phyloP scores from a whole-genome alignment of 2,113 vertebrate species.

The Ciconia boyciana region DNA sequence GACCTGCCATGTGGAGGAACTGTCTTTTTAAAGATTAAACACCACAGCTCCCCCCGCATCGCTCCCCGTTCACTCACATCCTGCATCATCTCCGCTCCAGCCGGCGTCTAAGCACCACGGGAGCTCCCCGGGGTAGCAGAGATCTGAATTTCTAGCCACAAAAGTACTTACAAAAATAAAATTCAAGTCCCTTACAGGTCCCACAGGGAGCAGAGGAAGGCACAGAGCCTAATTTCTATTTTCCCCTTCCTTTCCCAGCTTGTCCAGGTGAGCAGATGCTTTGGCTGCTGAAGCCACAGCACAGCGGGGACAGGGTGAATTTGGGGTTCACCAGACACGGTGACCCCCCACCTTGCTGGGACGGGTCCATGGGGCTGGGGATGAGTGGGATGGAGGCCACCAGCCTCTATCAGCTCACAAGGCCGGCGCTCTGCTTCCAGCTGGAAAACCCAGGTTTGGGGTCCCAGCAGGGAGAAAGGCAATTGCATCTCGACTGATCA shows the following conservation, averaged over 20 bases:
- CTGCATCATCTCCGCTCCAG: slow-evolving; percentile 2
- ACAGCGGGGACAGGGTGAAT: neutral
- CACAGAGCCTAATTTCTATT: neutral
- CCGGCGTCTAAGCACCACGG: neutral
- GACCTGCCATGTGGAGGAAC: neutral
- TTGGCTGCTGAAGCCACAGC: neutral
- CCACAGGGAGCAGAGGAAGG: neutral
- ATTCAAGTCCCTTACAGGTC: neutral
- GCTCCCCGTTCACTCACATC: neutral
- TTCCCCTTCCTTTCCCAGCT: neutral
- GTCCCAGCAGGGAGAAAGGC: neutral
- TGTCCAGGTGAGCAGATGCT: neutral
- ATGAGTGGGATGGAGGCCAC: neutral
- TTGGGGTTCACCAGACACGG: fast-evolving
- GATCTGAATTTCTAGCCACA: neutral
- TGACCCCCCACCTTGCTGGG: neutral
- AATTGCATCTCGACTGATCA: fast-evolving
- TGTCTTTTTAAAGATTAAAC: neutral
- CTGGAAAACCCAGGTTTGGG: neutral
- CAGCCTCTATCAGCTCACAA: neutral
- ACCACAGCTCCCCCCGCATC: neutral
- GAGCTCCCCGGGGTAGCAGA: neutral
- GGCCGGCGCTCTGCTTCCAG: neutral
- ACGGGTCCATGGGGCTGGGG: fast-evolving
- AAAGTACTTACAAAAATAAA: neutral